Base-by-base conservation (phyloP, 2,113 vertebrate species). In the Eulemur macaco region DNA sequence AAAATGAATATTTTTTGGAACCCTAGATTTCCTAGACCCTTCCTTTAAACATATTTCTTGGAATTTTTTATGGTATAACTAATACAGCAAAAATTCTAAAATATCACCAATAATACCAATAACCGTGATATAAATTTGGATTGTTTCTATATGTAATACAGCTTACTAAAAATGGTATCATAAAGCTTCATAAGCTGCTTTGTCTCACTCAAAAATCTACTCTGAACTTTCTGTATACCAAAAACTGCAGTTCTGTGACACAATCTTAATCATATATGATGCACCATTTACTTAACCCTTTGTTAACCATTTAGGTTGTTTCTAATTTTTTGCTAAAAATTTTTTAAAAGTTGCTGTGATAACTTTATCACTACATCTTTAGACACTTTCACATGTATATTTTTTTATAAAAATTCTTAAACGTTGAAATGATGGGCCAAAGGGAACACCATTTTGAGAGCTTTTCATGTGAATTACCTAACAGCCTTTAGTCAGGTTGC, bases 1-100 rank as follows among this genome's bases (percentile, higher is more conserved):
- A 77, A 17, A 94, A 86, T 89, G 69, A 45, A 18, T 86, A 91
- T 64, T 81, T 86, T 88, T 94, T 86, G 58, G 50, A 92, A 64
- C 4, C 15, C 8, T 58, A 74, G 11, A 90, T 86, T 84, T 90
- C 37, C 18, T 86, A 50, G 5, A 52, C 31, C 13, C 8, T 80
- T 94, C 42, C 13, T 81, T 92, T 54, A 90, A 74, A 95, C 73
- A 56, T 45, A 58, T 42, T 77, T 82, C 54, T 92, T 86, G 27
- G 17, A 63, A 47, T 95, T 88, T 94, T 27, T 31, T 50, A 84
- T 45, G 85, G 37, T 69, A 54, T 27, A 95, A 69, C 25, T 9
- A 71, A 45, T 15, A 64, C 0, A 76, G 56, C 8, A 95, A 52
- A 82, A 69, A 45, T 78, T 71, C 8, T 8, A 47, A 23, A 71